Evolutionary conservation across 2,888 invertebrate species (phyloP), one percentile per base, ranked within the genome.

Genomic region (Leucophora obtusa): DNA sequence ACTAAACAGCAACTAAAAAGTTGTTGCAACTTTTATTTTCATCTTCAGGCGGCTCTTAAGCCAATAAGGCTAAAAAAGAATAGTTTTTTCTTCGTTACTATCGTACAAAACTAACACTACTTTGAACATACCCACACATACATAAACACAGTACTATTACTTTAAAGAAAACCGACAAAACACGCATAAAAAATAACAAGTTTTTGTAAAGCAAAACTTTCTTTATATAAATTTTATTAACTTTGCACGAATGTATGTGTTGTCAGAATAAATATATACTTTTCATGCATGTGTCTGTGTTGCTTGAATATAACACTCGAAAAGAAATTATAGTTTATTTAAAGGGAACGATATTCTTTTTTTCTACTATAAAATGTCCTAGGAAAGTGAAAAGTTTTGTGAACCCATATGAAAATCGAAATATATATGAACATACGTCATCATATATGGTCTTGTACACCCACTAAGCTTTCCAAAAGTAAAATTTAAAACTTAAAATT

Each of bases 61-160:
- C 54, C 60, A 72, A 66, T 60, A 77, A 77, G 71, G 54, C 50
- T 63, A 50, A 65, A 47, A 15, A 47, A n/a, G 69, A 58, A 11
- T 62, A 38, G 28, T 62, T 66, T 14, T n/a, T 62, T 35, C n/a
- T 56, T 56, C 7, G 28, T 3, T 6, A 28, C 28, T 28, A 6
- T 28, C 7, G 7, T 56, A n/a, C 5, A 28, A n/a, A 28, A n/a
- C 15, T n/a, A 24, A 54, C 54, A 24, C 28, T 28, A 28, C 7
- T 28, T 4, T 28, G 6, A 6, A 28, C 28, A 24, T 14, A n/a
- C 24, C 15, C 17, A 17, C 17, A 15, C 17, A 38, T 11, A 47
- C 43, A 47, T 1, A n/a, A 3, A 14, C 11, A 14, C 43, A 43
- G 2, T 14, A 14, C n/a, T 47, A n/a, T 47, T 38, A 11, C 38